Conservation (phyloP, 2,888 invertebrate genomes). For the Phasia obesa region DNA sequence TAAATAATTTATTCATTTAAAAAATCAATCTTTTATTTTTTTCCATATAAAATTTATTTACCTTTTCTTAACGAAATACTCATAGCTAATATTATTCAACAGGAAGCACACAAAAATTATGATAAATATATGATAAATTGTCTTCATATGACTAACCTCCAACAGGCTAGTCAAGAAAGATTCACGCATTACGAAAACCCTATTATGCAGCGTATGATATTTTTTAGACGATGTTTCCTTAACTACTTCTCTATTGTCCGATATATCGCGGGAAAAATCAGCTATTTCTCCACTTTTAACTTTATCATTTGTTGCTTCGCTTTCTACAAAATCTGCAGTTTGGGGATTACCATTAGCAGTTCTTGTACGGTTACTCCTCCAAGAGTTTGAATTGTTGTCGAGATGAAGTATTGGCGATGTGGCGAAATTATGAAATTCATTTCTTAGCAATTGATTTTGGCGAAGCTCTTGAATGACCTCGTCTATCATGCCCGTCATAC, state of each 20-base stretch:
- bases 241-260: background rate
- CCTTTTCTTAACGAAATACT: conserved; percentile 89
- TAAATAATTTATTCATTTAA: too few species aligned
- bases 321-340: background rate
- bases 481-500: conserved; percentile 78
- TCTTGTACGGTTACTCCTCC: conserved; percentile 75
- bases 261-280: background rate
- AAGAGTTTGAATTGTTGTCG: conserved; percentile 64
- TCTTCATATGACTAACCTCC: conserved; percentile 89
- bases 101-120: conserved; percentile 89
- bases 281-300: background rate
- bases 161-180: conserved; percentile 92
- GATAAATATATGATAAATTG: conserved; percentile 93
- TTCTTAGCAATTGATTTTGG: conserved; percentile 77
- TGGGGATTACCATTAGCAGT: background rate
- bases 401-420: conserved; percentile 41
- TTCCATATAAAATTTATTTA: too few species aligned
- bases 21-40: background rate
- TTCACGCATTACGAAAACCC: conserved; percentile 88
- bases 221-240: conserved; percentile 63
- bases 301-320: background rate
- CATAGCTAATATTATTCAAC: conserved; percentile 87
- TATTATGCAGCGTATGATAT: conserved; percentile 83
- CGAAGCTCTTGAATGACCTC: conserved; percentile 80
- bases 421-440: conserved; percentile 79